Conservation (phyloP, 2,888 invertebrate species). For the Onchidella celtica region DNA sequence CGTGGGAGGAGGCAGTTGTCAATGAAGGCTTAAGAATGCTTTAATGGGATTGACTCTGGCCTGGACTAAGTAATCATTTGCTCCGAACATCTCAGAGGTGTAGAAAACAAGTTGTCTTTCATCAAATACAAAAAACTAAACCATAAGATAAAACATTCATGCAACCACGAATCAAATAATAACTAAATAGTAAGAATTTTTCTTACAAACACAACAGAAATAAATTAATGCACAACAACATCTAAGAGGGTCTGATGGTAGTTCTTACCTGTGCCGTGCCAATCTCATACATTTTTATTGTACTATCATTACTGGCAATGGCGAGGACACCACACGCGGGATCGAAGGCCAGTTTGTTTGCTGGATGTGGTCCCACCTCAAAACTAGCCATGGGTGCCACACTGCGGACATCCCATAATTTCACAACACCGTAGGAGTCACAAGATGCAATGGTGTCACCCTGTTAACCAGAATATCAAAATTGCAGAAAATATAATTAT, state of each 20-base stretch:
- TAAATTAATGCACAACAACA: no score
- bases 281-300: constrained; percentile 79
- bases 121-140: no score
- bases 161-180: no score
- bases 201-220: no score
- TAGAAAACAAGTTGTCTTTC: no score
- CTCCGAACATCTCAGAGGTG: no score
- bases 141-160: no score
- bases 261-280: constrained; percentile 75
- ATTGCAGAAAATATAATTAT: neutral
- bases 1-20: no score
- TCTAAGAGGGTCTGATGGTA: neutral
- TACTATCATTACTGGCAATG: constrained; percentile 78
- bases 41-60: no score
- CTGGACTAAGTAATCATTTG: no score
- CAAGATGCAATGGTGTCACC: constrained; percentile 80
- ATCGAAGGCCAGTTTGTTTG: constrained; percentile 79
- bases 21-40: no score
- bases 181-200: no score
- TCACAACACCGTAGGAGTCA: constrained; percentile 79
- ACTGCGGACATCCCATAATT: constrained; percentile 79
- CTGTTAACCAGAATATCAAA: constrained; percentile 57
- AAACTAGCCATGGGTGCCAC: constrained; percentile 75
- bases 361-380: constrained; percentile 79
- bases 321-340: constrained; percentile 76